These are phyloP conservation scores for Eutrigla gurnardus DNA, from an alignment of 2,797 vertebrate species.

Conservation along the genomic window DNA sequence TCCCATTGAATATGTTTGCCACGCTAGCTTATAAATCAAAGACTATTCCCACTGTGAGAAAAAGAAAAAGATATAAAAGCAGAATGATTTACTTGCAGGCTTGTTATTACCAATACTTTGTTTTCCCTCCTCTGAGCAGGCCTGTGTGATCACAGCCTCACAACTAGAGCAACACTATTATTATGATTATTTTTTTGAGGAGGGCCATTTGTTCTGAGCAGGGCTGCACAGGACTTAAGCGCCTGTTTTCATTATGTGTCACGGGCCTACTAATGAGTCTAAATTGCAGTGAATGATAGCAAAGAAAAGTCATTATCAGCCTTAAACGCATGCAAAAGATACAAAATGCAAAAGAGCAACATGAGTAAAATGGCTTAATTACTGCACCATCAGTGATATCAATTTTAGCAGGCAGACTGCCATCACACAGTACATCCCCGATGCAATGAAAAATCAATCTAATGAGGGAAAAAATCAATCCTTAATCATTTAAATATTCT, in stretches of 20 bases:
- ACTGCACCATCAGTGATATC: conserved; percentile 52
- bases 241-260: conserved; percentile 44
- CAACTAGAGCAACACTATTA: conserved; percentile 66
- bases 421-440: conserved; percentile 40
- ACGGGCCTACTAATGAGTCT: conserved; percentile 40
- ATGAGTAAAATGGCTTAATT: conserved; percentile 60
- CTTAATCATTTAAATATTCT: conserved; percentile 53
- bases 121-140: conserved; percentile 56
- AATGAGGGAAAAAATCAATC: conserved; percentile 17
- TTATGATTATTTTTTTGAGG: conserved; percentile 53
- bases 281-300: conserved; percentile 61
- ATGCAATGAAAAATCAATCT: conserved; percentile 48
- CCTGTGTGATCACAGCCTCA: conserved; percentile 60
- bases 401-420: conserved; percentile 43
- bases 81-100: conserved; percentile 47
- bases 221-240: conserved; percentile 8
- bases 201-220: conserved; percentile 45
- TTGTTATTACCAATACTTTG: conserved; percentile 38
- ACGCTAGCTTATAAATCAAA: conserved; percentile 54
- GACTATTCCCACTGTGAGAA: conserved; percentile 40
- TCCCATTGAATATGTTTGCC: conserved; percentile 47
- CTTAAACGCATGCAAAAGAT: conserved; percentile 46
- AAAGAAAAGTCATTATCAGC: conserved; percentile 59
- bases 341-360: conserved; percentile 47
- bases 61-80: conserved; percentile 31